Evolutionary conservation across 2,888 invertebrate species (phyloP).

Genomic region (Sarcophaga rosellei): DNA sequence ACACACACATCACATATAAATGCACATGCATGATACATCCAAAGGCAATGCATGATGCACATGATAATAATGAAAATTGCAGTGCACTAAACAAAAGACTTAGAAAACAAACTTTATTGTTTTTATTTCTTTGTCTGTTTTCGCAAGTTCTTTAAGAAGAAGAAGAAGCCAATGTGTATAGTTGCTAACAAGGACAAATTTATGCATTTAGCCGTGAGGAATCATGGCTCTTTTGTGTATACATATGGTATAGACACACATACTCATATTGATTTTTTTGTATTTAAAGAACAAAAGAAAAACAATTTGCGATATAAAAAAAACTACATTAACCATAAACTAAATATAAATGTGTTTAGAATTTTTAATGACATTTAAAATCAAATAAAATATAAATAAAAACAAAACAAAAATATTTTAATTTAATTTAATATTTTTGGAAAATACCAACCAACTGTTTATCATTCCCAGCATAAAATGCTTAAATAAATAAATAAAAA

Average conservation of each 20-base stretch:
- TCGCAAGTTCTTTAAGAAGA: conserved; percentile 3
- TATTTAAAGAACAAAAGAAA: conserved; percentile 21
- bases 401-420: background rate
- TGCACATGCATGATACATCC: background rate
- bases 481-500: background rate
- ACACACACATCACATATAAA: background rate
- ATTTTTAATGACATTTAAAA: conserved; percentile 56
- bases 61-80: background rate
- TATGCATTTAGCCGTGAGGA: conserved; percentile 59
- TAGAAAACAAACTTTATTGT: conserved; percentile 48
- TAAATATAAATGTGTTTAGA: conserved; percentile 52
- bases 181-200: conserved; percentile 57
- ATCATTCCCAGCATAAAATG: conserved; percentile 27
- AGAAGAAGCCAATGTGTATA: conserved; percentile 17
- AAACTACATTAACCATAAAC: conserved; percentile 25
- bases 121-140: conserved; percentile 7
- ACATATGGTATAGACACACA: background rate
- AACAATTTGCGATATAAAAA: background rate
- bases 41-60: background rate
- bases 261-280: background rate
- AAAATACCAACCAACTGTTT: conserved; percentile 33
- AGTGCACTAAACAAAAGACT: conserved; percentile 51
- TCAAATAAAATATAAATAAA: background rate
- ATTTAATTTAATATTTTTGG: conserved; percentile 4
- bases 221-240: conserved; percentile 25